Evolutionary conservation across 2,888 invertebrate genomes (phyloP), one percentile per base, ranked within the genome.

Genomic region (Acanthacorydalis orientalis): DNA sequence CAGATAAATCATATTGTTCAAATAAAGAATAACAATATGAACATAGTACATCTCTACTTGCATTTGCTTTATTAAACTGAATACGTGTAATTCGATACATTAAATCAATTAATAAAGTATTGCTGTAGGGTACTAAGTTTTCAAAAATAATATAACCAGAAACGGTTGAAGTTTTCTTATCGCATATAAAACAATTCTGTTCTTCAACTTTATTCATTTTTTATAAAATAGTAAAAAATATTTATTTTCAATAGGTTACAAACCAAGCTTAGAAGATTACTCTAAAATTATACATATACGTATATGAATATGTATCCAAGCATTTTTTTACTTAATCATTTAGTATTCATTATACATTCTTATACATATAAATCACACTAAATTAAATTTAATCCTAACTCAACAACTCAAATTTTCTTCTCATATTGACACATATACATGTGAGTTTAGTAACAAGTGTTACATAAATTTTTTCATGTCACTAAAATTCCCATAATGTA

Each of bases 1-100:
- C 54, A 9, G 56, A 47, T 23, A 49, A 51, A 49, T 53, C 53
- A 37, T 53, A 50, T 47, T 54, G 52, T 48, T 55, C 51, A 43
- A 56, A 52, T 31, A 55, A 48, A 37, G 44, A 45, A 46, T 50
- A 55, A 49, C 55, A 55, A 34, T 52, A 49, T 40, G 48, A 48
- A 42, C 55, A 55, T 31, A 54, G 48, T 47, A 51, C 50, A 23
- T 48, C 52, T 12, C 34, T 23, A 12, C 31, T 8, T 32, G n/a
- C 12, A 9, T 46, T 32, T 7, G 23, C 34, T 11, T 43, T 23
- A 43, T 33, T 43, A 6, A 46, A n/a, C 12, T 16, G 6, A 34
- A 47, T 35, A n/a, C 41, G 42, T 16, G 47, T 49, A 23, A 52
- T 50, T 47, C 51, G 52, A 35, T 54, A 52, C 15, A 55, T 51